Evolutionary conservation across 2,113 vertebrate genomes (phyloP), one percentile per base, ranked within the genome.

Genomic region (Dolichotis patagonum): DNA sequence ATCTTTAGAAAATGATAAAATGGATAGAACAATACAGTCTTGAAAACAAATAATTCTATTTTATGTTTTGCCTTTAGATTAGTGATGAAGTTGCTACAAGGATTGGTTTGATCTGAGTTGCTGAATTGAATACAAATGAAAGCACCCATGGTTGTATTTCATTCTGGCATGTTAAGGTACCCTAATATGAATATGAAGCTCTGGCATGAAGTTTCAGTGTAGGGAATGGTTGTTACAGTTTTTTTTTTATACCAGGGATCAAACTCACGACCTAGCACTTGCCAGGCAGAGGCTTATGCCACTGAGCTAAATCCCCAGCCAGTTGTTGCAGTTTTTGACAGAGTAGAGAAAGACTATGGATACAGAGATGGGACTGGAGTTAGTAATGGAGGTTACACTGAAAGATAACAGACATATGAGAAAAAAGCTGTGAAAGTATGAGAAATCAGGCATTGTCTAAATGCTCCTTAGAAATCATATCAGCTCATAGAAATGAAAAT

Each of bases 11-110:
- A 88, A 81, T 78, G 12, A 11, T 81, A 65, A 95, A 4, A 14
- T 16, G 14, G 9, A 58, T 85, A 81, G 94, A 85, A 60, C 30
- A 84, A 65, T 54, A 71, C 5, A 43, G 17, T 60, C 16, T 62
- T 91, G 49, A 85, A 84, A 19, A 13, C 52, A 85, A 80, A 62
- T 5, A 24, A 69, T 14, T 26, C 3, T 69, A 71, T 80, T 86
- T 90, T 78, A 63, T 60, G 69, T 43, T 65, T 94, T 94, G 35
- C 67, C 85, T 91, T 75, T 46, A 26, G 32, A 49, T 58, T 91
- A 83, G 52, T 58, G 75, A 84, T 54, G 19, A 28, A 3, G n/a
- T 90, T 95, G 28, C 88, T 20, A 90, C 8, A 75, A 92, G 46
- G 17, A 80, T 89, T 69, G 5, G 87, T 97, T 73, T 92, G 43